A percentile compares a stretch with the other conserved stretches of the same genome.
These are phyloP conservation scores for Tromatobia lineatoria DNA, from an alignment of 2,888 invertebrate species.

Conservation along the genomic window DNA sequence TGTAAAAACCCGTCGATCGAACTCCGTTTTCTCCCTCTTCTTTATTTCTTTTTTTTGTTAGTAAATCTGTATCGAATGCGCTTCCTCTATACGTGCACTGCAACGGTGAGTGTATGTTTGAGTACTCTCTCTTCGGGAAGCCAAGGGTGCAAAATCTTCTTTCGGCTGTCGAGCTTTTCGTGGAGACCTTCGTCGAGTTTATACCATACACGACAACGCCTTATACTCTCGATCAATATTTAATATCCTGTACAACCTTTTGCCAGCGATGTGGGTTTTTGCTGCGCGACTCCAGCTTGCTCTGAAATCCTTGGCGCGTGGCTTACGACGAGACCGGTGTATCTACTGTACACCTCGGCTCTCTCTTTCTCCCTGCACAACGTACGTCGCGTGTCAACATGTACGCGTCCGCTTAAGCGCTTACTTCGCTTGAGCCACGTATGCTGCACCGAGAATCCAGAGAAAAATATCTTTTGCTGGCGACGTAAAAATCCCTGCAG, in stretches of 20 bases:
- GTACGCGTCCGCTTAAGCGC: slow-evolving; percentile 39
- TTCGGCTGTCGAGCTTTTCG: slow-evolving; percentile 37
- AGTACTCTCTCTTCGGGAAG: background rate
- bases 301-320: slow-evolving; percentile 33
- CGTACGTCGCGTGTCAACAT: background rate
- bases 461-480: slow-evolving; percentile 35
- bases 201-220: slow-evolving; percentile 47
- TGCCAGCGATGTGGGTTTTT: slow-evolving; percentile 55
- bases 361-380: background rate
- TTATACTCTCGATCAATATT: slow-evolving; percentile 72
- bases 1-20: background rate
- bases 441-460: slow-evolving; percentile 15
- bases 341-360: slow-evolving; percentile 13
- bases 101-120: background rate
- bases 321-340: slow-evolving; percentile 34
- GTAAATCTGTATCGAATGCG: slow-evolving; percentile 2
- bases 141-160: slow-evolving; percentile 39
- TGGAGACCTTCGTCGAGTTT: slow-evolving; percentile 4
- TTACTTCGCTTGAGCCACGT: slow-evolving; percentile 17
- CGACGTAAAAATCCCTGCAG: slow-evolving; percentile 34
- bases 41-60: background rate
- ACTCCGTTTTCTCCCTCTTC: background rate
- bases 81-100: background rate
- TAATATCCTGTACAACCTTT: slow-evolving; percentile 72
- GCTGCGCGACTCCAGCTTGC: slow-evolving; percentile 26